Base-by-base conservation (phyloP, 2,113 vertebrate species). In the Phaetusa simplex region DNA sequence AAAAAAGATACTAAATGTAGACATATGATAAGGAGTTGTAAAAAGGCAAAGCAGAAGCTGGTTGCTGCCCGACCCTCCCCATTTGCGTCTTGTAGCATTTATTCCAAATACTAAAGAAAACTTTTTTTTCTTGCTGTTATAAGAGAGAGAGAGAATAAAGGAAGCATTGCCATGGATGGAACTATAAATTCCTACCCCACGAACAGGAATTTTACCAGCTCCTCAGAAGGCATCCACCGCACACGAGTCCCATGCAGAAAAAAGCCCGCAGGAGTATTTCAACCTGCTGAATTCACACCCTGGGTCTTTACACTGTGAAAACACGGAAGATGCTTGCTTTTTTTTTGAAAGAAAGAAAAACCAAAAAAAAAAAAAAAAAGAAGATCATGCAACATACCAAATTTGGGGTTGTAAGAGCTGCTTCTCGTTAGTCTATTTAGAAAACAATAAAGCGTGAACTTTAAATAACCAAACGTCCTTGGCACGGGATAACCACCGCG, bases 171-270 rank as follows among this genome's bases (percentile, higher is more conserved):
- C 38, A 30, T 1, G 22, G n/a, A 36, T 29, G 15, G 8, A 49
- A n/a, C 50, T 26, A 12, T 6, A 10, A 36, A 32, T 5, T 58
- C 58, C 30, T 7, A 26, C 6, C 18, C n/a, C 38, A n/a, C 14
- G 5, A 40, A 14, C 36, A 72, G 53, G 62, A 40, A 29, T 20
- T 49, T 27, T n/a, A 71, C 65, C 3, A 2, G 15, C 29, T 91
- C 56, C 4, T 81, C 65, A 22, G 1, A 30, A 78, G 64, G 16
- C 2, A 0, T 6, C 18, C 59, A 26, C 1, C 0, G 11, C 55
- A 18, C 0, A 0, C 0, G 0, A 27, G 66, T n/a, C 55, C 77
- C 0, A 0, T 0, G 14, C 36, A 67, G 66, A 85, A 56, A 40
- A 81, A 52, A 61, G 43, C 67, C 67, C 30, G 20, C 27, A 6